These are phyloP conservation scores for Stercorarius parasiticus DNA, from an alignment of 2,113 vertebrate genomes.

Conservation along the genomic window DNA sequence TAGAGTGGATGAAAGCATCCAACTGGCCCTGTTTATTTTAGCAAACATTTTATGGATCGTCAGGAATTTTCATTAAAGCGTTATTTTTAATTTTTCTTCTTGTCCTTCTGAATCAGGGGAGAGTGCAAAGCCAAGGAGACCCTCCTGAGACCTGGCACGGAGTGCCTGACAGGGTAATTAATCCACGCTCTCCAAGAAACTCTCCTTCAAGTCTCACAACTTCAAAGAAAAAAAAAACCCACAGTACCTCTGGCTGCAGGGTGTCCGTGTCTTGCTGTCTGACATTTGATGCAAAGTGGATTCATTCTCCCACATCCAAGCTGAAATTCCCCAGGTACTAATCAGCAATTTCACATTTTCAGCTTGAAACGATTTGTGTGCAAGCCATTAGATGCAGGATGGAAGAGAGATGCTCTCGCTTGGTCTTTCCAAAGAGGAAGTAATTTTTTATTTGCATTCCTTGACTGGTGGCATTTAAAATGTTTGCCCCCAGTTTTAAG, in stretches of 20 bases:
- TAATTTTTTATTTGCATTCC: conserved; percentile 18
- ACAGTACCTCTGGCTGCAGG: conserved; percentile 31
- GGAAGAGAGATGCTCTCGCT: not conserved
- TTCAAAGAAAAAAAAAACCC: conserved; percentile 42
- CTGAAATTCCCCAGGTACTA: conserved; percentile 43
- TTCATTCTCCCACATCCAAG: conserved; percentile 56
- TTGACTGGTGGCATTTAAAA: not conserved
- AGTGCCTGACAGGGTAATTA: conserved; percentile 33
- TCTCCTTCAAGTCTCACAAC: conserved; percentile 18
- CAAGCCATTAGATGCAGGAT: not conserved
- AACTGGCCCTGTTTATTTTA: not conserved
- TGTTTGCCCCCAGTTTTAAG: conserved; percentile 20
- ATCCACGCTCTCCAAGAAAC: not conserved
- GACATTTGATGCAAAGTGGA: conserved; percentile 43
- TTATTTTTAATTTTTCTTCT: conserved; percentile 14
- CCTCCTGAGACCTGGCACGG: not conserved
- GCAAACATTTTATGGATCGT: not conserved
- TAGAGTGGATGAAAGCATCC: not conserved
- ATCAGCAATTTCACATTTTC: conserved; percentile 24
- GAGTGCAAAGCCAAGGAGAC: not conserved
- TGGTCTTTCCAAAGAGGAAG: not conserved
- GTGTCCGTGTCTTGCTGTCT: conserved; percentile 16
- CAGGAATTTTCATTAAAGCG: conserved; percentile 4
- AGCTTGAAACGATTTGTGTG: conserved; percentile 18
- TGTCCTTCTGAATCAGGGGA: not conserved